A percentile compares a stretch with the other conserved stretches of the same genome.
phyloP scores from a whole-genome alignment of 2,797 vertebrate genomes.

The Acestrorhynchus altus region DNA sequence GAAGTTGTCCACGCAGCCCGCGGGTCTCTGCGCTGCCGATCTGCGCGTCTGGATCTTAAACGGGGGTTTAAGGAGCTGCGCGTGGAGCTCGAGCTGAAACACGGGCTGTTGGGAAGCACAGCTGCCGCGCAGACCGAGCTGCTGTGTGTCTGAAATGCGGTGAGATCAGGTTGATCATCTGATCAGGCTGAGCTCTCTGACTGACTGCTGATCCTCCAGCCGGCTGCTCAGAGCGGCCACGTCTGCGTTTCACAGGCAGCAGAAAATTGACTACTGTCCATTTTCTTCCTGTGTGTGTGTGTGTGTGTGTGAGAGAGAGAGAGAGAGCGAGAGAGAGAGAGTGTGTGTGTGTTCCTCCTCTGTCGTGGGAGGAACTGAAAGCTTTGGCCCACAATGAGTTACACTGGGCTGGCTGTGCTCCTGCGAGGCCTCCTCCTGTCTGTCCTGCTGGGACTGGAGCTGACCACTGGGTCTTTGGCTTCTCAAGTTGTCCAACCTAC shows the following conservation, averaged over 20 bases:
- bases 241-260: background rate
- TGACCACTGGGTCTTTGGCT: slow-evolving; percentile 69
- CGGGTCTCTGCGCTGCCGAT: too few relatives aligned
- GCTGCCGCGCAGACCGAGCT: too few relatives aligned
- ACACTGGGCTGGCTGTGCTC: slow-evolving; percentile 71
- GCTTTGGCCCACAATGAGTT: slow-evolving; percentile 75
- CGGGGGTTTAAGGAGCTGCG: too few relatives aligned
- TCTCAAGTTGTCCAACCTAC: slow-evolving; percentile 65
- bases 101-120: too few relatives aligned
- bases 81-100: too few relatives aligned
- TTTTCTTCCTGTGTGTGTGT: slow-evolving; percentile 20
- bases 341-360: slow-evolving; percentile 35
- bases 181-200: too few relatives aligned
- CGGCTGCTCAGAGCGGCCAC: background rate
- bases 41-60: too few relatives aligned
- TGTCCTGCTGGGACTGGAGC: slow-evolving; percentile 80
- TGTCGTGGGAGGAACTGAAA: slow-evolving; percentile 58
- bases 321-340: background rate
- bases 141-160: too few relatives aligned
- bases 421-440: slow-evolving; percentile 85
- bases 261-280: slow-evolving; percentile 19
- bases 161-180: too few relatives aligned
- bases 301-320: slow-evolving; percentile 15
- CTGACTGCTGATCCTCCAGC: too few relatives aligned
- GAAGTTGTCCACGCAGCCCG: too few relatives aligned